phyloP scores from a whole-genome alignment of 2,797 vertebrate species.

The Syngnathus rostellatus region DNA sequence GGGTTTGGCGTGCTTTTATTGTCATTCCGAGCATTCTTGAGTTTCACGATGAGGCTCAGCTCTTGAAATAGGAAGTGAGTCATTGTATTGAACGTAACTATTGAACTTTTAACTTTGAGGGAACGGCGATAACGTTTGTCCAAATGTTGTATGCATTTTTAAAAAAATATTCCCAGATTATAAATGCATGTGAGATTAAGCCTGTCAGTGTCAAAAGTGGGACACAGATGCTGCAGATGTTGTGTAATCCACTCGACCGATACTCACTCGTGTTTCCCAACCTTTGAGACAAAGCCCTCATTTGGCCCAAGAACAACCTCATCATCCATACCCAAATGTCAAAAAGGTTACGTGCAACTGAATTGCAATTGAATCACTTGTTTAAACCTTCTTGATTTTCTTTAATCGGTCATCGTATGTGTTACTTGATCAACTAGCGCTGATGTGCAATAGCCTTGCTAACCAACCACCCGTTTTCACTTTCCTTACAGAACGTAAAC shows the following conservation, averaged over 20 bases:
- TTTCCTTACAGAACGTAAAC: slow-evolving; percentile 14
- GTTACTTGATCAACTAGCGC: not conserved
- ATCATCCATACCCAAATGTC: not conserved
- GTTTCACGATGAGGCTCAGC: slow-evolving; percentile 23
- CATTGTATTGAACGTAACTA: slow-evolving; percentile 9
- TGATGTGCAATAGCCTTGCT: slow-evolving; percentile 5
- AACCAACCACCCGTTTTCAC: slow-evolving; percentile 9
- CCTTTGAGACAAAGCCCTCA: not conserved
- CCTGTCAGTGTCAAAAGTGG: slow-evolving; percentile 2
- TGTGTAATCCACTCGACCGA: slow-evolving; percentile 10
- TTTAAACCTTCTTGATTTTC: not conserved
- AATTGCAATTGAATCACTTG: too few species aligned
- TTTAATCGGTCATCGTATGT: not conserved
- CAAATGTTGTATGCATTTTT: not conserved
- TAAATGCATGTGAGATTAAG: not conserved
- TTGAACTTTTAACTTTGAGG: not conserved
- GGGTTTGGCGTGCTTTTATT: slow-evolving; percentile 24
- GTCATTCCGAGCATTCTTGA: slow-evolving; percentile 34
- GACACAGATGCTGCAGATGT: slow-evolving; percentile 15
- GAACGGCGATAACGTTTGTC: not conserved
- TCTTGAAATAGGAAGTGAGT: slow-evolving; percentile 56
- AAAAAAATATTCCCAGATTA: not conserved
- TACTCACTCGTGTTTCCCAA: too few species aligned
- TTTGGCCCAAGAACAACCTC: not conserved
- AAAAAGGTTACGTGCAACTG: not conserved